Base-by-base conservation (phyloP, 2,113 vertebrate genomes). In the Trogon melanurus region DNA sequence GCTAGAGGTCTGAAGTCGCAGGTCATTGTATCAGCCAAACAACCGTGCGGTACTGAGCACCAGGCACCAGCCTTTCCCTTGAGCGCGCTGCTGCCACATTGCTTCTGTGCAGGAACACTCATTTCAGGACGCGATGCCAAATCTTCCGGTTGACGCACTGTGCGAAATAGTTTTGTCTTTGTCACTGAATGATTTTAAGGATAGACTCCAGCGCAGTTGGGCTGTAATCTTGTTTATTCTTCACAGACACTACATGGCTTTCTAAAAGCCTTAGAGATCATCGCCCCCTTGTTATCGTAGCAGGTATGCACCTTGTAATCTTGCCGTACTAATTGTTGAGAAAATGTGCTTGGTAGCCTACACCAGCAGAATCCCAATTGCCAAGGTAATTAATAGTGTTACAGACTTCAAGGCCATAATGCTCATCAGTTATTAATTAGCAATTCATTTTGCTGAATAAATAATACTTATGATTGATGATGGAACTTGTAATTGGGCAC, bases 371-470 rank as follows among this genome's bases (percentile, higher is more conserved):
- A 98, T 99, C 98, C 98, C 98, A 96, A 97, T 98, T 98, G 99
- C 98, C 98, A 98, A 94, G 97, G 97, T 99, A 99, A 99, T 99
- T 99, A 99, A 99, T 99, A 98, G 99, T 98, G 98, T 98, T 98
- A 98, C 98, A 98, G 98, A 98, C 98, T 99, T 99, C 97, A 98
- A 99, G 99, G 99, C 99, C 99, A 99, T 99, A 99, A 99, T 99
- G 99, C 98, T 99, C 99, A 99, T 99, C 99, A 99, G 99, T 99
- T 99, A 99, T 99, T 99, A 99, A 99, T 99, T 99, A 99, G 99
- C 99, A 99, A 99, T 99, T 99, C 98, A 98, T 99, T 99, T 99
- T 98, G 97, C 98, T 99, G 99, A 99, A 99, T 99, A 99, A 99
- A 99, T 99, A 99, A 99, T 99, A 98, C 98, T 99, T 98, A 99